phyloP scores from a whole-genome alignment of 30 jellyfish, hydroid and myxozoan genomes.

The Hydra vulgaris region DNA sequence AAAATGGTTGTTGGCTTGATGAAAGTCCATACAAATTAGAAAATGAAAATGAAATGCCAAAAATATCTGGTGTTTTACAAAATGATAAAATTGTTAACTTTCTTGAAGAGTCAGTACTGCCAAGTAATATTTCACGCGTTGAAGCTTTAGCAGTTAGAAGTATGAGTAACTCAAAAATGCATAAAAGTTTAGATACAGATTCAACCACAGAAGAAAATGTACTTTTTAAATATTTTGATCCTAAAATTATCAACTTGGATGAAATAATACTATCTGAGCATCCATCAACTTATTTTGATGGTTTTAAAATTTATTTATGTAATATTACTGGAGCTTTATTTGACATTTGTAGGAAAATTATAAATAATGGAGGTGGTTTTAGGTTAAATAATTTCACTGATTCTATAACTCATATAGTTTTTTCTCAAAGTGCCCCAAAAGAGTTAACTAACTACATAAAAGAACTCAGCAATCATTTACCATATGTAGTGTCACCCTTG shows the following conservation, averaged over 20 bases:
- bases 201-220: neutral
- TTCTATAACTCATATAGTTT: conserved; percentile 58
- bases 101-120: conserved; percentile 16
- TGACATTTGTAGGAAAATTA: conserved; percentile 45
- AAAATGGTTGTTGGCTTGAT: conserved; percentile 70
- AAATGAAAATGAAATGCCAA: conserved; percentile 46
- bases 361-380: conserved; percentile 80
- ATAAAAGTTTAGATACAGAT: conserved; percentile 9
- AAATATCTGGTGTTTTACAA: conserved; percentile 31
- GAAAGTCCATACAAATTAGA: conserved; percentile 47
- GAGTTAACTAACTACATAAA: conserved; percentile 21
- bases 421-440: conserved; percentile 41
- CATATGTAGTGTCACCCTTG: conserved; percentile 65
- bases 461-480: conserved; percentile 35
- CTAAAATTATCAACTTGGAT: neutral
- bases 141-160: conserved; percentile 77
- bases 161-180: conserved; percentile 28
- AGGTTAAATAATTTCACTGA: conserved; percentile 39
- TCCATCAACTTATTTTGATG: conserved; percentile 39
- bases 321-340: conserved; percentile 30
- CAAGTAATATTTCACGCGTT: conserved; percentile 33
- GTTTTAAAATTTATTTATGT: conserved; percentile 55
- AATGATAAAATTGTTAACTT: conserved; percentile 13
- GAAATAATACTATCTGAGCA: conserved; percentile 1
- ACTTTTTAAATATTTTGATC: conserved; percentile 6